Conservation (phyloP, 2,113 vertebrate species). For the Pseudonaja textilis region DNA sequence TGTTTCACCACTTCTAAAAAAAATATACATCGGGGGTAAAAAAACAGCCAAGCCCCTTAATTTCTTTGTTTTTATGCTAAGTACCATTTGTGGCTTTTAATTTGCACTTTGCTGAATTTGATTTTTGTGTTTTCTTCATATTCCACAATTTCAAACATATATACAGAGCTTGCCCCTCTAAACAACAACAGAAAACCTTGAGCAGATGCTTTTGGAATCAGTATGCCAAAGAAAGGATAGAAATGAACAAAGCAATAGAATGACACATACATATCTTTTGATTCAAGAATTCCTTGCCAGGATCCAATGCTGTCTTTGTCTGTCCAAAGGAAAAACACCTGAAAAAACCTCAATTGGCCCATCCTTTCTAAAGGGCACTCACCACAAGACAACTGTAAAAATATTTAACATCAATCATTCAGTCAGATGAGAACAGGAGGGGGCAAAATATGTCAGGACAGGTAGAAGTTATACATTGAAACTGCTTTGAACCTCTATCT, state of each 20-base stretch:
- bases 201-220: constrained; percentile 55
- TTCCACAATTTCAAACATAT: constrained; percentile 34
- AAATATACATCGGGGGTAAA: background rate
- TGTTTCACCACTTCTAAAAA: background rate
- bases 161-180: background rate
- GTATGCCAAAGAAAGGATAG: constrained; percentile 37
- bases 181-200: constrained; percentile 40
- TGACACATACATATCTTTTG: constrained; percentile 26
- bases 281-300: constrained; percentile 53
- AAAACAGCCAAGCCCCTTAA: background rate
- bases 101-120: constrained; percentile 65
- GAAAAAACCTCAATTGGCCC: constrained; percentile 25
- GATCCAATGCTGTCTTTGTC: constrained; percentile 28
- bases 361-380: background rate
- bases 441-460: background rate
- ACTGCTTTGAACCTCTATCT: background rate
- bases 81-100: constrained; percentile 51
- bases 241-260: constrained; percentile 45
- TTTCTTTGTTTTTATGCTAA: constrained; percentile 43
- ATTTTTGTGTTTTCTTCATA: constrained; percentile 54
- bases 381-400: constrained; percentile 8
- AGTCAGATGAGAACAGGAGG: background rate
- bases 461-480: background rate
- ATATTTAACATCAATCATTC: background rate
- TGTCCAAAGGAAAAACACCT: constrained; percentile 16